Evolutionary conservation across 2,113 vertebrate species (phyloP).

Genomic region (Serinus canaria): DNA sequence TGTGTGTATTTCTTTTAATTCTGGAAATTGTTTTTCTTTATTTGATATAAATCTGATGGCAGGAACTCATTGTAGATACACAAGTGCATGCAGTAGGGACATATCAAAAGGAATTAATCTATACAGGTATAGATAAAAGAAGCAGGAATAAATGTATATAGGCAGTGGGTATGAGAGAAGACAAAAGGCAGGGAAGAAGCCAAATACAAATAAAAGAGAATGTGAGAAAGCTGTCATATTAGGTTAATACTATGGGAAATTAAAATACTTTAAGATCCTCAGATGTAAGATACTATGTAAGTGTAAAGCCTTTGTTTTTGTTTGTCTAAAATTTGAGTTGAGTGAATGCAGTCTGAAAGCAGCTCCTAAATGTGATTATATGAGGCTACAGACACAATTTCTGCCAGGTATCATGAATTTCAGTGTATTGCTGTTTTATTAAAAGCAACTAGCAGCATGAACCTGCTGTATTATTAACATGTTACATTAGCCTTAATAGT

Average conservation of each 20-base stretch:
- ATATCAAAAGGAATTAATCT: constrained; percentile 55
- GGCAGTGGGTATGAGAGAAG: background rate
- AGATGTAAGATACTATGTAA: background rate
- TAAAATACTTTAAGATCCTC: background rate
- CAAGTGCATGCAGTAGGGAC: background rate
- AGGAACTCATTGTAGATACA: constrained; percentile 6
- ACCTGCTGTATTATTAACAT: constrained; percentile 38
- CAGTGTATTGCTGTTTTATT: background rate
- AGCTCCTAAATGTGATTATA: constrained; percentile 16
- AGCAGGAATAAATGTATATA: constrained; percentile 10
- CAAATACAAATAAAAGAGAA: background rate
- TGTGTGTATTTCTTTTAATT: background rate
- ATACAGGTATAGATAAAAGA: constrained; percentile 33
- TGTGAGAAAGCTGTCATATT: background rate
- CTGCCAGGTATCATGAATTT: background rate
- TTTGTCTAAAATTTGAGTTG: background rate
- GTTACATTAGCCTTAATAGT: constrained; percentile 28
- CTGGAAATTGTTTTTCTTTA: background rate
- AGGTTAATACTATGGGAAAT: background rate
- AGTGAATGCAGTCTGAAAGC: background rate
- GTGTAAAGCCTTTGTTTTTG: background rate
- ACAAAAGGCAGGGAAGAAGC: background rate
- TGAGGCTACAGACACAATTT: background rate
- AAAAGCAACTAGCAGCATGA: background rate
- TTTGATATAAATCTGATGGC: constrained; percentile 12